These are phyloP conservation scores for Clarias pachynema DNA, from an alignment of 2,797 vertebrate species.

Conservation along the genomic window DNA sequence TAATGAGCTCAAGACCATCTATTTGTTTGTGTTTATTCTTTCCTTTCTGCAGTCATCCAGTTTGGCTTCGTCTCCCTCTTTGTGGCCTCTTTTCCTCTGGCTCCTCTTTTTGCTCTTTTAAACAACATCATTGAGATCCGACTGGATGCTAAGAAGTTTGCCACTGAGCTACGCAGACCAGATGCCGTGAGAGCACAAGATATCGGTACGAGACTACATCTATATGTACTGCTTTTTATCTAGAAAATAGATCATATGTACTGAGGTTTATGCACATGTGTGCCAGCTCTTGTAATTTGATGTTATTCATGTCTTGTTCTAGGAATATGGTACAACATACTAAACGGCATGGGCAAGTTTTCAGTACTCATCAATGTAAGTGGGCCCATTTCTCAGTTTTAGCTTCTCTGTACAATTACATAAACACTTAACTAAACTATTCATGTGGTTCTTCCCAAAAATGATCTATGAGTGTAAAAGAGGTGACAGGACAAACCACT, in stretches of 20 bases:
- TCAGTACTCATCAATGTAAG: conserved; percentile 98
- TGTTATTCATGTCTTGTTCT: conserved; percentile 27
- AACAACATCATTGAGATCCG: conserved; percentile 98
- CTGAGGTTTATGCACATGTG: background rate
- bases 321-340: conserved; percentile 98
- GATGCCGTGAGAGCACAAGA: conserved; percentile 90
- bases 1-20: conserved; percentile 4
- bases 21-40: conserved; percentile 20
- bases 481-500: background rate
- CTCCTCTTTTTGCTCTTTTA: conserved; percentile 92
- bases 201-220: conserved; percentile 79
- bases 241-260: background rate
- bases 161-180: conserved; percentile 90
- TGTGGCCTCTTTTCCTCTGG: conserved; percentile 96
- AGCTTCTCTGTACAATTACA: no score
- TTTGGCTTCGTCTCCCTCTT: conserved; percentile 98
- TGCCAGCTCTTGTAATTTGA: background rate
- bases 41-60: conserved; percentile 86
- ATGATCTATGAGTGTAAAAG: background rate
- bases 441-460: background rate
- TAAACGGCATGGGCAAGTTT: conserved; percentile 93
- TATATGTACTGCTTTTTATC: background rate
- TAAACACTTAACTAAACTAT: background rate
- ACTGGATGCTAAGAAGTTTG: conserved; percentile 96
- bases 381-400: conserved; percentile 49